These are phyloP conservation scores for Palaemon carinicauda DNA, from an alignment of 1,140 invertebrate species.

Conservation along the genomic window DNA sequence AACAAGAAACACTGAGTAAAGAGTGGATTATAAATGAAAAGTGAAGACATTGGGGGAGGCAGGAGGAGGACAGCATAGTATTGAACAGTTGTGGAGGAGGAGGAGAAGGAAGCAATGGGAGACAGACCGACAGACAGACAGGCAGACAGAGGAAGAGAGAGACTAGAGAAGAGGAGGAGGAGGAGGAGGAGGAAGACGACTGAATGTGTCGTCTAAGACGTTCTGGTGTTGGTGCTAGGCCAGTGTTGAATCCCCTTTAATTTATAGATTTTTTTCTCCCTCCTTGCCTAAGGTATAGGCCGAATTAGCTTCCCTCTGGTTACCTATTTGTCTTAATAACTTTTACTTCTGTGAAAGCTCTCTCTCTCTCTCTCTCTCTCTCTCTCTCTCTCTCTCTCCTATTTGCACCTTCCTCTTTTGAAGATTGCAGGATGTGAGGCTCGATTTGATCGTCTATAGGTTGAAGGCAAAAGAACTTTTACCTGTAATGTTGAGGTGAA, in stretches of 20 bases:
- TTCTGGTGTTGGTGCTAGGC: constrained; percentile 5
- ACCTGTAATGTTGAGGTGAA: too few relatives aligned
- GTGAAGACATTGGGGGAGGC: constrained; percentile 41
- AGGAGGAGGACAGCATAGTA: constrained; percentile 29
- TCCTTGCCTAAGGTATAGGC: constrained; percentile 3
- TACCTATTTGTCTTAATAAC: not conserved
- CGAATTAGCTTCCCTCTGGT: not conserved
- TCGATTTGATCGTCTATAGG: too few relatives aligned
- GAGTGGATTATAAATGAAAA: not conserved
- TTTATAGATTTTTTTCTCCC: constrained; percentile 47
- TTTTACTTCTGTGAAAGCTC: not conserved
- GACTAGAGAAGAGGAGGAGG: not conserved
- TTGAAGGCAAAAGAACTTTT: too few relatives aligned
- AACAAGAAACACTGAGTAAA: not conserved
- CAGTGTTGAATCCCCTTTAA: constrained; percentile 51
- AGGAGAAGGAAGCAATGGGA: not conserved
- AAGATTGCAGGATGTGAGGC: too few relatives aligned
- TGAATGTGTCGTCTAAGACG: constrained; percentile 45
- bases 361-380: not conserved
- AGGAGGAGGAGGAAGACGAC: constrained; percentile 24
- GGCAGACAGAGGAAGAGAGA: not conserved
- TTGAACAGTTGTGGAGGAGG: constrained; percentile 37
- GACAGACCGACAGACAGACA: not conserved
- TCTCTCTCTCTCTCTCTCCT: not conserved
- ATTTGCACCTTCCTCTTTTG: not conserved